Evolutionary conservation across 2,113 vertebrate genomes (phyloP), one percentile per base, ranked within the genome.

Genomic region (Podarcis muralis): DNA sequence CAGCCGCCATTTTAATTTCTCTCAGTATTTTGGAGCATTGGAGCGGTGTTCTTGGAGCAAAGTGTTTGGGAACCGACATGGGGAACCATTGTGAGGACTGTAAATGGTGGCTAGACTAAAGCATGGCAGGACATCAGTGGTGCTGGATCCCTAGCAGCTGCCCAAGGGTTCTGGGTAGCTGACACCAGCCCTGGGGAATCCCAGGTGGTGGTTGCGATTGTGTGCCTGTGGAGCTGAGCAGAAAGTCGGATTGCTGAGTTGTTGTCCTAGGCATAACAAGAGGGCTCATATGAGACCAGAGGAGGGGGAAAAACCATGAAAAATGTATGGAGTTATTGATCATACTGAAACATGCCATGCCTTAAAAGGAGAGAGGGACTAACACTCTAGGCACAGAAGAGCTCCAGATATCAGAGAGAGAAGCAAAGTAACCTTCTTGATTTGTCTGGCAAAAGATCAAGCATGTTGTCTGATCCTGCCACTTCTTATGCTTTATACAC

Each of bases 401-500:
- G 48, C 32, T 76, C 22, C 81, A 77, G n/a, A 15, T 11, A 62
- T 81, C 62, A 79, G 84, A 68, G 85, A 82, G 87, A 87, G 62
- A 62, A 62, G 53, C 75, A 78, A 76, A 91, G 92, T 90, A 87
- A 84, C 48, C 81, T 93, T 91, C 93, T 74, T 79, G 83, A 91
- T 93, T 77, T 22, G 15, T 69, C 66, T 84, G n/a, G 66, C 75
- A 22, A 68, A 84, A 89, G 68, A 79, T 72, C 76, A 81, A 72
- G 66, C 25, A 71, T 87, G 59, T 81, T 37, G 66, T 62, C 84
- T 62, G 72, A 59, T 57, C 48, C 40, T 84, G 83, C 48, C 48
- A 37, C 48, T 81, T 87, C 93, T 86, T 90, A 77, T 83, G 90
- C 84, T 91, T 91, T 91, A 90, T 87, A 89, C 88, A 18, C 66